phyloP scores from a whole-genome alignment of 2,888 invertebrate species.

The Pristionchus maxplancki region DNA sequence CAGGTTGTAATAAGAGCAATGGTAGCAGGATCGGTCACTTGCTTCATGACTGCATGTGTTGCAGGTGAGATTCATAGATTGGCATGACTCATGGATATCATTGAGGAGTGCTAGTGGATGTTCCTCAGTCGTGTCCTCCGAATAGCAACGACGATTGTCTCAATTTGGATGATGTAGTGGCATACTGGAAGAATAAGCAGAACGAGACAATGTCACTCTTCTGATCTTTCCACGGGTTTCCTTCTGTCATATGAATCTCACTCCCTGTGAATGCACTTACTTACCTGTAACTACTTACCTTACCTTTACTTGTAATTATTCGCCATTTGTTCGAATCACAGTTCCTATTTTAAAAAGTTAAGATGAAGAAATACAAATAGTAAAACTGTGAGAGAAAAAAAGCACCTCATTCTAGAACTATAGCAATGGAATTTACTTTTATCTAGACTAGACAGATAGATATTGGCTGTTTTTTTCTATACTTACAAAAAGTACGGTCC shows the following conservation, averaged over 20 bases:
- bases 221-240: neutral
- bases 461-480: too few species aligned
- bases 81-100: neutral
- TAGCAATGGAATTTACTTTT: too few species aligned
- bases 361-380: neutral
- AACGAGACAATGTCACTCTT: slow-evolving; percentile 22
- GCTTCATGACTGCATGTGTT: slow-evolving; percentile 52
- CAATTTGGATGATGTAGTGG: slow-evolving; percentile 29
- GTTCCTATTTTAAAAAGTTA: too few species aligned
- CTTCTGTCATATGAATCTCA: slow-evolving; percentile 27
- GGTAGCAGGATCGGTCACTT: slow-evolving; percentile 50
- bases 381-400: too few species aligned
- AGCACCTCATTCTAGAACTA: too few species aligned
- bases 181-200: slow-evolving; percentile 18
- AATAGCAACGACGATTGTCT: slow-evolving; percentile 40
- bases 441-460: too few species aligned
- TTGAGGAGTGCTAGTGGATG: slow-evolving; percentile 47
- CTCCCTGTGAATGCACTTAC: neutral
- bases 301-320: neutral
- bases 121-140: slow-evolving; percentile 25
- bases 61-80: slow-evolving; percentile 38
- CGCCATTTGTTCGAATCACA: neutral
- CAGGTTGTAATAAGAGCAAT: slow-evolving; percentile 49
- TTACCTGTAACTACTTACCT: too few species aligned
- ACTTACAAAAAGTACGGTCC: neutral